Conservation (phyloP, 2,888 invertebrate species). For the Eulithis prunata region DNA sequence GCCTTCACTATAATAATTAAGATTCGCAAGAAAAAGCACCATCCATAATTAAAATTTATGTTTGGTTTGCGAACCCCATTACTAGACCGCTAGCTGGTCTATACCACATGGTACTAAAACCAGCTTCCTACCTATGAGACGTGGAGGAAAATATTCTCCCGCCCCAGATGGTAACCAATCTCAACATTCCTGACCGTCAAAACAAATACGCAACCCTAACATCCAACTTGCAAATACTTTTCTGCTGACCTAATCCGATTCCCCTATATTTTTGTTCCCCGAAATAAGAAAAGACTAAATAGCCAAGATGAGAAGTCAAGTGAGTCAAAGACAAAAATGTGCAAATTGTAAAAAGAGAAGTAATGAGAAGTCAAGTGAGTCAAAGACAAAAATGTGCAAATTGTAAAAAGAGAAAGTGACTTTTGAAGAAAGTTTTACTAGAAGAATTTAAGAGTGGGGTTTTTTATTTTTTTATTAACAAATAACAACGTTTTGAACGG, state of each 20-base stretch:
- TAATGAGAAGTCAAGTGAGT: not conserved
- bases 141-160: conserved; percentile 3
- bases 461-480: conserved; percentile 22
- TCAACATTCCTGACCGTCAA: conserved; percentile 4
- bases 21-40: too few relatives aligned
- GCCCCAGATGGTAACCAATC: conserved; percentile 18
- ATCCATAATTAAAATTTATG: not conserved
- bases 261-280: conserved; percentile 16
- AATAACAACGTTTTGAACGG: conserved; percentile 14
- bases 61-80: not conserved
- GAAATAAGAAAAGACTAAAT: conserved; percentile 7
- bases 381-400: not conserved
- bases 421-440: not conserved
- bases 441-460: conserved; percentile 5
- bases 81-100: not conserved
- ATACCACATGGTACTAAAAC: not conserved
- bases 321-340: not conserved
- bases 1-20: not conserved
- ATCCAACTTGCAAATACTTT: conserved; percentile 4
- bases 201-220: not conserved
- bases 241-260: conserved; percentile 8
- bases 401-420: conserved; percentile 6
- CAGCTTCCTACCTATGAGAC: conserved; percentile 8
- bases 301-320: not conserved
- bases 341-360: not conserved